These are phyloP conservation scores for Virgularia gustaviana DNA, from an alignment of 92 coral and sea anemone species.

Conservation along the genomic window DNA sequence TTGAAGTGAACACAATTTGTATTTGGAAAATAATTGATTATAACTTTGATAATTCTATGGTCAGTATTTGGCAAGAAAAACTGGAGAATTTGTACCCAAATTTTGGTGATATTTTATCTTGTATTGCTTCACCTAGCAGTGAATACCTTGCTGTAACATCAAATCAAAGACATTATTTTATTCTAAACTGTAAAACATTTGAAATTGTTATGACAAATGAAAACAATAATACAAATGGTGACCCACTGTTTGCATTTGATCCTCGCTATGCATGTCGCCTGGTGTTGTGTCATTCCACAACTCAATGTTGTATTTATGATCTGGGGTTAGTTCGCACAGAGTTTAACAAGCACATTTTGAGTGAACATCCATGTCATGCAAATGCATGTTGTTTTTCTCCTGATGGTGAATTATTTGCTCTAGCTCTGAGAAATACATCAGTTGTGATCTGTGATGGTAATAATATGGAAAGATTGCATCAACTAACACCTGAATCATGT, in stretches of 20 bases:
- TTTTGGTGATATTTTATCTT: slow-evolving; percentile 66
- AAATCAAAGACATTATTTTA: slow-evolving; percentile 61
- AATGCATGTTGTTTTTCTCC: slow-evolving; percentile 59
- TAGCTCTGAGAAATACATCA: slow-evolving; percentile 64
- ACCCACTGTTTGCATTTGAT: slow-evolving; percentile 56
- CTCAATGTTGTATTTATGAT: slow-evolving; percentile 55
- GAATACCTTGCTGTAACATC: slow-evolving; percentile 65
- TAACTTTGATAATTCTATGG: slow-evolving; percentile 40
- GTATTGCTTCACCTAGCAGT: slow-evolving; percentile 75
- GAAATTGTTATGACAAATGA: slow-evolving; percentile 24
- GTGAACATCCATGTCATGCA: slow-evolving; percentile 24
- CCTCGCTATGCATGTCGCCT: slow-evolving; percentile 44
- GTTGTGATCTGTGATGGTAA: slow-evolving; percentile 59
- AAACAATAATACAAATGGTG: slow-evolving; percentile 14
- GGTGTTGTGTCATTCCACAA: slow-evolving; percentile 19
- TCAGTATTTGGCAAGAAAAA: slow-evolving; percentile 59
- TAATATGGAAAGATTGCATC: slow-evolving; percentile 38
- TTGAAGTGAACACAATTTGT: slow-evolving; percentile 63
- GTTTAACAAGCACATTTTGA: slow-evolving; percentile 40
- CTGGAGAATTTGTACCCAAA: slow-evolving; percentile 61
- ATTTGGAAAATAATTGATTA: slow-evolving; percentile 76
- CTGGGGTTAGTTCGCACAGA: slow-evolving; percentile 26
- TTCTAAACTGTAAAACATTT: slow-evolving; percentile 57
- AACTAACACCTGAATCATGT: slow-evolving; percentile 23
- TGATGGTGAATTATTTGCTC: slow-evolving; percentile 67